These are phyloP conservation scores for Vesta saturnalis DNA, from an alignment of 2,888 invertebrate genomes.

Conservation along the genomic window DNA sequence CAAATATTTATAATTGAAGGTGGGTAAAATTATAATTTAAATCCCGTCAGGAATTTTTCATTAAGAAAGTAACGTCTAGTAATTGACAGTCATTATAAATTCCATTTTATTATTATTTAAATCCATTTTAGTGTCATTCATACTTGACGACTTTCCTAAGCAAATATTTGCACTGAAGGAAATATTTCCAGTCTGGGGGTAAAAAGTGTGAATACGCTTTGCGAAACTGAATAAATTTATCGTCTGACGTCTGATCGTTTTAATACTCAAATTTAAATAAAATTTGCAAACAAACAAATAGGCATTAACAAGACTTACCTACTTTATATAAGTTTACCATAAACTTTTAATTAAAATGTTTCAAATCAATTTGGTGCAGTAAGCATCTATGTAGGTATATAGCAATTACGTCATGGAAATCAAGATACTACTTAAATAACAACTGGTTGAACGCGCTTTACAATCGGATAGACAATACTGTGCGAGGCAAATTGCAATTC, in stretches of 20 bases:
- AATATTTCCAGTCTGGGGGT: not conserved
- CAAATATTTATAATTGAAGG: too few relatives aligned
- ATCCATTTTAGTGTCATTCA: not conserved
- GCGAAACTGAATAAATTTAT: constrained; percentile 20
- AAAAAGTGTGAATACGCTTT: not conserved
- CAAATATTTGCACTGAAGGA: not conserved
- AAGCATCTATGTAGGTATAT: too few relatives aligned
- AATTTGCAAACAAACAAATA: constrained; percentile 14
- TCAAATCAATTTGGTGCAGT: not conserved
- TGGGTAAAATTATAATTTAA: too few relatives aligned
- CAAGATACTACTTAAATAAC: too few relatives aligned
- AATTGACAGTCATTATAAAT: not conserved
- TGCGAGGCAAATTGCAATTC: too few relatives aligned
- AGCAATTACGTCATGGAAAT: too few relatives aligned
- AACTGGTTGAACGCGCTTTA: too few relatives aligned
- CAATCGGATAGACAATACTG: too few relatives aligned
- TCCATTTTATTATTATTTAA: not conserved
- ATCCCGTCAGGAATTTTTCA: too few relatives aligned
- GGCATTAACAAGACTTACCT: not conserved
- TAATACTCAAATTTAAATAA: too few relatives aligned
- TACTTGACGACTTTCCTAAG: not conserved
- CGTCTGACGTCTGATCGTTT: constrained; percentile 18
- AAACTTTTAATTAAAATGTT: not conserved
- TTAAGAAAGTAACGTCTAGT: too few relatives aligned
- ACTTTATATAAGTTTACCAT: too few relatives aligned